These are phyloP conservation scores for Erynnis tages DNA, from an alignment of 2,888 invertebrate genomes.

Conservation along the genomic window DNA sequence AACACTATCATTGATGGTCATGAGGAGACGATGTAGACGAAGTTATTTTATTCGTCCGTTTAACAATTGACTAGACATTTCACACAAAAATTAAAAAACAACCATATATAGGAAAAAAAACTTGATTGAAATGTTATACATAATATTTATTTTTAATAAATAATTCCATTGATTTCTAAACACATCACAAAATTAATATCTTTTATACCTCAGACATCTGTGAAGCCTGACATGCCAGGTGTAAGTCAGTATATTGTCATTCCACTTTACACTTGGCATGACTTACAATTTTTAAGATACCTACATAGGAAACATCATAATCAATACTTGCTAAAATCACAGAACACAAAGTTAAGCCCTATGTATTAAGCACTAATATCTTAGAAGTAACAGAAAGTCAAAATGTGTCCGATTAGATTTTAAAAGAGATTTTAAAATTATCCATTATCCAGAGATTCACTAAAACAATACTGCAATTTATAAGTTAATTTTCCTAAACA, in stretches of 20 bases:
- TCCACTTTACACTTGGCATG: neutral
- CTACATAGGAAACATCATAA: constrained; percentile 2
- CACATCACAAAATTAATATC: neutral
- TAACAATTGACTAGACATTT: too few relatives aligned
- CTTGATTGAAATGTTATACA: neutral
- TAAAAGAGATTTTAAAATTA: neutral
- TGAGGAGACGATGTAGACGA: too few relatives aligned
- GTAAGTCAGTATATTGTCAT: neutral
- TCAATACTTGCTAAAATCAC: constrained; percentile 36
- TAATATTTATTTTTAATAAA: neutral
- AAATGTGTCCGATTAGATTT: neutral
- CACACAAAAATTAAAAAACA: too few relatives aligned
- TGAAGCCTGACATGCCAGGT: neutral
- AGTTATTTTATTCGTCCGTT: too few relatives aligned
- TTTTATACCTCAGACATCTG: neutral
- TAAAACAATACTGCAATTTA: constrained; percentile 14
- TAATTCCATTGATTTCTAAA: neutral
- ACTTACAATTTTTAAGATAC: neutral
- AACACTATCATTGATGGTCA: too few relatives aligned
- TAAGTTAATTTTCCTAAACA: constrained; percentile 16
- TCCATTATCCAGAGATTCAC: constrained; percentile 23
- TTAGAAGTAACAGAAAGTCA: neutral
- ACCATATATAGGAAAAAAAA: neutral
- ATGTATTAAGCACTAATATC: neutral
- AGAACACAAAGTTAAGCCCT: constrained; percentile 34